Conservation (phyloP, 2,113 vertebrate genomes). For the Pseudorhombus dupliciocellatus region DNA sequence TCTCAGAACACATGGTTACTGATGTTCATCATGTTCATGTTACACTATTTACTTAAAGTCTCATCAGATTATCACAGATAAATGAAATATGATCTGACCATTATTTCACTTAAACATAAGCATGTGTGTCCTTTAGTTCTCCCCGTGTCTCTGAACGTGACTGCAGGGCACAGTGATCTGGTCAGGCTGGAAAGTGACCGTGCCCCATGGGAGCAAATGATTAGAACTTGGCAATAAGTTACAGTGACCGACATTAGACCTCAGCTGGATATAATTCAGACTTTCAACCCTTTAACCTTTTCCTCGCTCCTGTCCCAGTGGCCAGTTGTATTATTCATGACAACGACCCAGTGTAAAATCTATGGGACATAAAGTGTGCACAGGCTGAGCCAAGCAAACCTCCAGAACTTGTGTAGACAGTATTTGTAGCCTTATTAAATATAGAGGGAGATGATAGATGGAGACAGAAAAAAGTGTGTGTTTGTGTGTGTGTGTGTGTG, state of each 20-base stretch:
- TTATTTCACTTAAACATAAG: neutral
- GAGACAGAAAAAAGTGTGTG: too few species aligned
- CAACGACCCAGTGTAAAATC: too few species aligned
- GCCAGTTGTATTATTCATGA: neutral
- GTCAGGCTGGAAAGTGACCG: conserved; percentile 5
- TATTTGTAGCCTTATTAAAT: too few species aligned
- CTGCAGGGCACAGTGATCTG: conserved; percentile 43
- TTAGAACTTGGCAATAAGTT: neutral
- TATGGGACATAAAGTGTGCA: neutral
- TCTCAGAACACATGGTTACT: too few species aligned
- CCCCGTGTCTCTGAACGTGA: conserved; percentile 4
- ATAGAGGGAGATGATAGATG: too few species aligned
- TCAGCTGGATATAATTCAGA: neutral
- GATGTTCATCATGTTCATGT: too few species aligned
- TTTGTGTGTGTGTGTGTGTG: too few species aligned
- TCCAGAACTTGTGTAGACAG: too few species aligned
- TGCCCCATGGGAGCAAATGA: neutral
- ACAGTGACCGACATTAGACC: too few species aligned
- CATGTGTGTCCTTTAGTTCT: neutral
- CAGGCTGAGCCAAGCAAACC: too few species aligned
- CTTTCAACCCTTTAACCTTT: neutral
- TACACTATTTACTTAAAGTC: too few species aligned
- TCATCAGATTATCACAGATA: too few species aligned
- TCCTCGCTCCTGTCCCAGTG: neutral
- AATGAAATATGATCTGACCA: neutral